Evolutionary conservation across 2,113 vertebrate genomes (phyloP).

Genomic region (Crocuta crocuta): DNA sequence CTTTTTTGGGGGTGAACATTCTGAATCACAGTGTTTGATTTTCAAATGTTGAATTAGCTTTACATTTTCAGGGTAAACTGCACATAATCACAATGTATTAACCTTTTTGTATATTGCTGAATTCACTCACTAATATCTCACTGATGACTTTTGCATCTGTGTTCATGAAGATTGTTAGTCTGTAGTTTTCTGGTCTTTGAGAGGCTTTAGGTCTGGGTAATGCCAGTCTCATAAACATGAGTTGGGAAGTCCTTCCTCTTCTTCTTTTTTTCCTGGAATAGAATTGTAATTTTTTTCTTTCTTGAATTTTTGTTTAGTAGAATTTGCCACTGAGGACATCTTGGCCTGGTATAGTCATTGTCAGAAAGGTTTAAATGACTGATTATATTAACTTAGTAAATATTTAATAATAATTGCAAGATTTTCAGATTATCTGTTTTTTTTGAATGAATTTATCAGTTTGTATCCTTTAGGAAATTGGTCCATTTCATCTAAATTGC

Average conservation of each 20-base stretch:
- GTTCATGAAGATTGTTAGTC: not conserved
- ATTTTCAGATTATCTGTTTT: slow-evolving; percentile 26
- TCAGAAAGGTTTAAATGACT: not conserved
- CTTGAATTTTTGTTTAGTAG: slow-evolving; percentile 9
- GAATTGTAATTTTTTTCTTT: not conserved
- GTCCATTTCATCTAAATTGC: not conserved
- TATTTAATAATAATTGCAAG: not conserved
- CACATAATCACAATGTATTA: not conserved
- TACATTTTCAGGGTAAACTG: not conserved
- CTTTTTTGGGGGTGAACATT: not conserved
- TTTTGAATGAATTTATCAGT: not conserved
- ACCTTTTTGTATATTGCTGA: not conserved
- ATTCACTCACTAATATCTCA: not conserved
- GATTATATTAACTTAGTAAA: not conserved
- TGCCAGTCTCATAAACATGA: not conserved
- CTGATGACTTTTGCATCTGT: not conserved
- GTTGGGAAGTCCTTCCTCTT: not conserved
- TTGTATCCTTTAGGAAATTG: not conserved
- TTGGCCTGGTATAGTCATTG: not conserved
- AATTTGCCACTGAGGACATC: not conserved
- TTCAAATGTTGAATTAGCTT: not conserved
- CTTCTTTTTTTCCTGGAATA: not conserved
- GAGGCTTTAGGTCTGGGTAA: not conserved
- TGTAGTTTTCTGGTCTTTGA: not conserved
- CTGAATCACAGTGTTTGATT: not conserved